Percentiles rank a stretch among this genome's conserved stretches.
Conservation (phyloP, 2,113 vertebrate species). For the mouse (Mus musculus) region DNA sequence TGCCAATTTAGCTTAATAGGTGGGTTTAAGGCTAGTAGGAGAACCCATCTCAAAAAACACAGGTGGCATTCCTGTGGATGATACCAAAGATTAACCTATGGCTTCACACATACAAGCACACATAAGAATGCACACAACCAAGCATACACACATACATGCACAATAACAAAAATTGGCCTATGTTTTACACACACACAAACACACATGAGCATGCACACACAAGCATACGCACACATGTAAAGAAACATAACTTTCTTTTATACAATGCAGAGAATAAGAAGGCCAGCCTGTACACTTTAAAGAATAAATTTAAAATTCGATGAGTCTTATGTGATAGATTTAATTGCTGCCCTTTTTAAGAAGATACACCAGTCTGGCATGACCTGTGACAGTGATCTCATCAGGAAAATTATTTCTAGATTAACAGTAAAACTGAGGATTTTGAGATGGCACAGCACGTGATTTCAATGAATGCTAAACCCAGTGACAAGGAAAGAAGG, state of each 20-base stretch:
- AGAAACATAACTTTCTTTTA: no score
- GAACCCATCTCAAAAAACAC: neutral
- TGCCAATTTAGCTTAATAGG: neutral
- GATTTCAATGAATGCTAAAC: neutral
- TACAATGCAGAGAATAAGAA: neutral
- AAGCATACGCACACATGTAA: neutral
- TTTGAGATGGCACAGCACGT: neutral
- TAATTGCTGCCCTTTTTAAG: neutral
- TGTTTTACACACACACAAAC: neutral
- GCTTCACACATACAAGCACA: neutral
- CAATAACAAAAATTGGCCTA: neutral
- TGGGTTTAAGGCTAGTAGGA: neutral
- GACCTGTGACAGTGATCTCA: neutral
- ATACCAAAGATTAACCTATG: neutral
- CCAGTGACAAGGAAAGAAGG: neutral
- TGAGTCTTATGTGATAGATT: neutral
- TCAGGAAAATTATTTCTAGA: neutral
- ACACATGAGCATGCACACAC: neutral
- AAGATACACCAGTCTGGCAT: neutral
- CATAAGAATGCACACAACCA: neutral
- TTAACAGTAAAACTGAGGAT: neutral
- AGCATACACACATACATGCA: neutral
- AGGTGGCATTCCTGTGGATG: no score
- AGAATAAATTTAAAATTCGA: neutral
- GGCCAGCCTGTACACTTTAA: neutral